Conservation (phyloP, 2,888 invertebrate genomes). For the Pristionchus maxplancki region DNA sequence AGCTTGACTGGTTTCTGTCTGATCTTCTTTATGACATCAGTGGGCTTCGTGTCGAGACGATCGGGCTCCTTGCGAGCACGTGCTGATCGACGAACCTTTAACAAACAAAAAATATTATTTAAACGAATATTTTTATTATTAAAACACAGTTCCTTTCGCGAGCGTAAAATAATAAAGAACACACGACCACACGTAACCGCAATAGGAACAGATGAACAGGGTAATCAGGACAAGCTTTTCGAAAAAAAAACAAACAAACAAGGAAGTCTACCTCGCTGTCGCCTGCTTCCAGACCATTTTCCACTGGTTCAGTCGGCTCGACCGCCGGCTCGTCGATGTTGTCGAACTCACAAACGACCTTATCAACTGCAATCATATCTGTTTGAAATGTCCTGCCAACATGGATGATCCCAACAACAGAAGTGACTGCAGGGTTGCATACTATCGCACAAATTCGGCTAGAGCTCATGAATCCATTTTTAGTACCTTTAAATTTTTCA, state of each 20-base stretch:
- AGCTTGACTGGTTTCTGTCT: not conserved
- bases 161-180: too few species aligned
- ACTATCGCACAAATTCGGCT: too few species aligned
- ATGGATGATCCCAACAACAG: too few species aligned
- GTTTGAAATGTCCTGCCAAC: too few species aligned
- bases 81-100: not conserved
- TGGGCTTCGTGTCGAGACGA: not conserved
- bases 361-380: not conserved
- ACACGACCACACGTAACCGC: too few species aligned
- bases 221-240: too few species aligned
- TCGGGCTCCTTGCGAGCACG: not conserved
- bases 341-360: not conserved
- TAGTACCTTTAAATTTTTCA: too few species aligned
- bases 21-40: not conserved
- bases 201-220: too few species aligned
- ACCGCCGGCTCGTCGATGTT: too few species aligned
- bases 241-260: too few species aligned
- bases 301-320: not conserved
- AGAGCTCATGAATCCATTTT: too few species aligned
- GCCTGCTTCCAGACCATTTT: not conserved
- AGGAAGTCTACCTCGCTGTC: slow-evolving; percentile 9
- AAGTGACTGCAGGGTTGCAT: too few species aligned
- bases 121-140: not conserved
- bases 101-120: not conserved
- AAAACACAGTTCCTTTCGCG: not conserved